phyloP scores from a whole-genome alignment of 2,113 vertebrate genomes.

The Mustela nigripes region DNA sequence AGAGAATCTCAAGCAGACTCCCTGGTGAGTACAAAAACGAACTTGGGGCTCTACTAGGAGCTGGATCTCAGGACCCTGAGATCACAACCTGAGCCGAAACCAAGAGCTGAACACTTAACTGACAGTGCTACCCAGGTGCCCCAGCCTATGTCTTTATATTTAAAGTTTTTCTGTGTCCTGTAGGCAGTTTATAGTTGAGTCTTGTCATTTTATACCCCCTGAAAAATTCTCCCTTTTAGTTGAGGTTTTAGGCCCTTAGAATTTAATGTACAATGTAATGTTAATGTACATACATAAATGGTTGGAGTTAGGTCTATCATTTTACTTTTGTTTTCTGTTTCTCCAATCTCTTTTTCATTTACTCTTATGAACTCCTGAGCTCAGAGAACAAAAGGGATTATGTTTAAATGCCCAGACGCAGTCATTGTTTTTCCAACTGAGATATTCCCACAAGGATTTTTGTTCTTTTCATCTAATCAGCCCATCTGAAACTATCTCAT shows the following conservation, averaged over 20 bases:
- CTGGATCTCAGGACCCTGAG: neutral
- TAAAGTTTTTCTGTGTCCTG: neutral
- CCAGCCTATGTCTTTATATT: neutral
- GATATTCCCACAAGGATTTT: slow-evolving; percentile 4
- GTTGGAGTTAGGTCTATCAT: neutral
- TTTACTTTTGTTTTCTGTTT: neutral
- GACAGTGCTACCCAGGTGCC: no score
- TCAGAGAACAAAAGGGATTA: neutral
- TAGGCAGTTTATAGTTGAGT: neutral
- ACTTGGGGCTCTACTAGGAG: neutral
- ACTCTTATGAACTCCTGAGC: neutral
- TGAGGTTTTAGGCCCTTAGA: neutral
- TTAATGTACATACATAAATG: neutral
- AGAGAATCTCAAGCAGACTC: neutral
- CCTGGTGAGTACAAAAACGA: neutral
- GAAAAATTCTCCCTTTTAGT: neutral
- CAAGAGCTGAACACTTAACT: neutral
- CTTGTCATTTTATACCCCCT: neutral
- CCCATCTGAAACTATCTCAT: neutral
- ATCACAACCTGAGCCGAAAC: neutral
- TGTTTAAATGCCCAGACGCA: neutral
- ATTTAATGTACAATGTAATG: neutral
- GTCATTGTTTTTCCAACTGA: neutral
- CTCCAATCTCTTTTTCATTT: neutral
- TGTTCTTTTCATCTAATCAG: neutral